Conservation (phyloP, 1,140 invertebrate species). For the Drosophila sp. region DNA sequence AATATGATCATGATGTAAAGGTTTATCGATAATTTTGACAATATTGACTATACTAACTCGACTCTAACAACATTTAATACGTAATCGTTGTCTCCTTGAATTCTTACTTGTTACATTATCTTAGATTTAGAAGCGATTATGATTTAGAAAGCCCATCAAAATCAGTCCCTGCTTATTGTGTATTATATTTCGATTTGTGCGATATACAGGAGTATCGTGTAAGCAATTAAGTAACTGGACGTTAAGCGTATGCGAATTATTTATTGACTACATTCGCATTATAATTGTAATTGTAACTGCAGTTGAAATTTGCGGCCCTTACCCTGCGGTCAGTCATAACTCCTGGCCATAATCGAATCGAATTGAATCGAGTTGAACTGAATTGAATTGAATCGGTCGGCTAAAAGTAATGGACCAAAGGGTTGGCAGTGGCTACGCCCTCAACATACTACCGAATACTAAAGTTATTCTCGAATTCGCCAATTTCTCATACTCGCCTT, state of each 20-base stretch:
- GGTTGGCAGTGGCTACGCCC: slow-evolving; percentile 69
- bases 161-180: too few species aligned
- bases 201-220: too few species aligned
- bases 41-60: neutral
- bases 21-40: slow-evolving; percentile 4
- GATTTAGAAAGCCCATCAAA: too few species aligned
- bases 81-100: neutral
- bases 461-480: slow-evolving; percentile 32
- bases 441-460: slow-evolving; percentile 71
- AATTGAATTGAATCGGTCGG: slow-evolving; percentile 24
- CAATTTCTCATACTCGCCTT: slow-evolving; percentile 71
- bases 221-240: slow-evolving; percentile 29
- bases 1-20: slow-evolving; percentile 19
- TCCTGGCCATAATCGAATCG: slow-evolving; percentile 65
- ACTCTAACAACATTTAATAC: neutral
- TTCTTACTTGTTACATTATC: too few species aligned
- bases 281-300: slow-evolving; percentile 49
- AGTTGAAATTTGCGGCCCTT: slow-evolving; percentile 24
- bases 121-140: too few species aligned
- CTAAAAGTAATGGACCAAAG: slow-evolving; percentile 72
- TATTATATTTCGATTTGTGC: too few species aligned
- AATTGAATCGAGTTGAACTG: slow-evolving; percentile 16
- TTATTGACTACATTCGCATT: slow-evolving; percentile 28
- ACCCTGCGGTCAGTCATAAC: slow-evolving; percentile 51
- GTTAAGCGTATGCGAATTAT: slow-evolving; percentile 30